A percentile compares a stretch with the other conserved stretches of the same genome.
These are phyloP conservation scores for Ectobius pallidus DNA, from an alignment of 2,888 invertebrate species.

Conservation along the genomic window DNA sequence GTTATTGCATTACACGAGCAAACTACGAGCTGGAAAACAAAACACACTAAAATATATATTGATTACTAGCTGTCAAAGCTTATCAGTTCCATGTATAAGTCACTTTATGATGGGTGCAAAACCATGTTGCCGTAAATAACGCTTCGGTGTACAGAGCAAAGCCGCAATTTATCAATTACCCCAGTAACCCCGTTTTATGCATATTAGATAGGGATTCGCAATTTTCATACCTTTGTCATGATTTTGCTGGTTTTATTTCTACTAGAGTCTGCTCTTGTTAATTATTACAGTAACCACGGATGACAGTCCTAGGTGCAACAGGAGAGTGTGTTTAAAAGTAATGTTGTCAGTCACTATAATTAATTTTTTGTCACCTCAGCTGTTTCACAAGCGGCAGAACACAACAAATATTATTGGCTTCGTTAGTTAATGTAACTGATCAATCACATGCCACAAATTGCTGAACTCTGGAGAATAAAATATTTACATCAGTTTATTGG, in stretches of 20 bases:
- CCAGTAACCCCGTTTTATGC: conserved; percentile 14
- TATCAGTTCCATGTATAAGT: background rate
- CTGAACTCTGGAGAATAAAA: too few relatives aligned
- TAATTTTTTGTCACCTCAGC: background rate
- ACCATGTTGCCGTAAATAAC: conserved; percentile 10
- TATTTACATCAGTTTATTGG: too few relatives aligned
- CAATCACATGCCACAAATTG: background rate
- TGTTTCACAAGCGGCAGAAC: background rate
- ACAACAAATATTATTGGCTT: background rate
- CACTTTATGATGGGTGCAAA: conserved; percentile 1
- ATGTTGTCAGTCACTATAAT: background rate
- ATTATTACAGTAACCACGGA: background rate
- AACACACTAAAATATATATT: conserved; percentile 11
- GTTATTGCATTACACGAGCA: background rate
- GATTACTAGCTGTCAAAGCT: conserved; percentile 1
- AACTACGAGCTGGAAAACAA: background rate
- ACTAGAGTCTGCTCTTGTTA: background rate
- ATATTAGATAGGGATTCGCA: conserved; percentile 13
- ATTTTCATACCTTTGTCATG: conserved; percentile 13
- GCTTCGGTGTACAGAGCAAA: background rate
- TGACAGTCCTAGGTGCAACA: background rate
- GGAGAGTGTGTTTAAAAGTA: background rate
- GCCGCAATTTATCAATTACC: conserved; percentile 28
- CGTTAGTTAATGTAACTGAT: background rate
- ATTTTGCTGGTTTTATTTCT: conserved; percentile 5